Evolutionary conservation across 92 coral and sea anemone genomes (phyloP).

Genomic region (Hydrozoanthus gracilis): DNA sequence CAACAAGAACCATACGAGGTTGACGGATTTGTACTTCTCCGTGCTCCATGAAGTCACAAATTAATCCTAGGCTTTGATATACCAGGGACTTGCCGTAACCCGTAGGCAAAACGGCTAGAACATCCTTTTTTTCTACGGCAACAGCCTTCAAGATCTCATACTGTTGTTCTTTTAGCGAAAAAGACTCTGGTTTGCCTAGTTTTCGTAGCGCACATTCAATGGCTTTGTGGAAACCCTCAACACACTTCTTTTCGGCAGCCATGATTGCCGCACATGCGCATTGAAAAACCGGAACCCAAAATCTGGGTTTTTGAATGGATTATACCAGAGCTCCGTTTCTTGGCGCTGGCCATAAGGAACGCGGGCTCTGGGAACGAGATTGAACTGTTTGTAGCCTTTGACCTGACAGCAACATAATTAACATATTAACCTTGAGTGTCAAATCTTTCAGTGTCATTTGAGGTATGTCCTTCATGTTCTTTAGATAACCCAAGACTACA

Average conservation of each 20-base stretch:
- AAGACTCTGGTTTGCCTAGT: not conserved
- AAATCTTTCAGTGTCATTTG: too few relatives aligned
- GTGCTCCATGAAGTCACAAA: too few relatives aligned
- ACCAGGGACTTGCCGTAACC: not conserved
- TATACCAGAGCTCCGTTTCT: not conserved
- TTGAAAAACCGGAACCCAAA: not conserved
- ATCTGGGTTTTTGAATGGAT: not conserved
- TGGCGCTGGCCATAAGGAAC: not conserved
- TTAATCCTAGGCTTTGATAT: too few relatives aligned
- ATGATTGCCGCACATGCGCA: not conserved
- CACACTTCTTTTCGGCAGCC: not conserved
- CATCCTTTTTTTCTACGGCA: too few relatives aligned
- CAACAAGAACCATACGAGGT: too few relatives aligned
- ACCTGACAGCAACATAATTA: too few relatives aligned
- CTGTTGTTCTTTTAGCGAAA: not conserved
- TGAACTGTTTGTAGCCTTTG: too few relatives aligned
- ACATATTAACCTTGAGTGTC: too few relatives aligned
- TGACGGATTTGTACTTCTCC: too few relatives aligned
- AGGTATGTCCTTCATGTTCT: too few relatives aligned
- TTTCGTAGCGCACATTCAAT: not conserved
- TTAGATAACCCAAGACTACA: too few relatives aligned
- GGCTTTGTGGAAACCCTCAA: not conserved
- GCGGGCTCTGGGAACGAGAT: too few relatives aligned
- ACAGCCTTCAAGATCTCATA: not conserved
- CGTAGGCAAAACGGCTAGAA: not conserved